A percentile compares a stretch with the other conserved stretches of the same genome.
phyloP scores from a whole-genome alignment of 2,888 invertebrate species.

The Prosapia bicincta region DNA sequence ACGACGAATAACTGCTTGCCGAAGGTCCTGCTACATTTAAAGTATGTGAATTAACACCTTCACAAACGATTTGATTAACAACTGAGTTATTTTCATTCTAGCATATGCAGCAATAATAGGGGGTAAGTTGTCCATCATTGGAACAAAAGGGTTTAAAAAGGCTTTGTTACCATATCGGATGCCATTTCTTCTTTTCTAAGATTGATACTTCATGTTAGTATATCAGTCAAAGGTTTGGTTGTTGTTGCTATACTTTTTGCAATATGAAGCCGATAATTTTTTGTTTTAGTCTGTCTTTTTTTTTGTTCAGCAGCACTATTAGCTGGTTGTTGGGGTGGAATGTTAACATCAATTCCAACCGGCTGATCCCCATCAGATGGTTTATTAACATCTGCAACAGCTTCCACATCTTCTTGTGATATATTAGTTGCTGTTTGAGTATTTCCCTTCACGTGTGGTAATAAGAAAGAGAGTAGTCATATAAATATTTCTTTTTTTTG shows the following conservation, averaged over 20 bases:
- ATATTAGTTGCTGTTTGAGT: background rate
- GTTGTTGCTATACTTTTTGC: background rate
- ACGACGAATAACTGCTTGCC: background rate
- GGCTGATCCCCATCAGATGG: too few species aligned
- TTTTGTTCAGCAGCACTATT: background rate
- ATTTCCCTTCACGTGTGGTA: background rate
- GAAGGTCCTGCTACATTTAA: background rate
- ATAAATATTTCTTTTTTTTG: background rate
- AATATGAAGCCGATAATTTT: too few species aligned
- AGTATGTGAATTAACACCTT: background rate
- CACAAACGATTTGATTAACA: background rate
- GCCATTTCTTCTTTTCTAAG: background rate
- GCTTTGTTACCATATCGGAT: background rate
- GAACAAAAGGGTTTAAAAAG: background rate
- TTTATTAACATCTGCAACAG: background rate
- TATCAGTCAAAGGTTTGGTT: background rate
- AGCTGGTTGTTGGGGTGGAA: background rate
- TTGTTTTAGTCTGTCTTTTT: too few species aligned
- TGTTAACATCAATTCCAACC: too few species aligned
- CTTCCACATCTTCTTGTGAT: background rate
- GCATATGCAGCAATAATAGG: background rate
- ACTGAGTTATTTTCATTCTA: background rate
- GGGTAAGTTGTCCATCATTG: background rate
- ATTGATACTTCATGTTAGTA: background rate
- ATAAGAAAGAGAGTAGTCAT: background rate